Evolutionary conservation across 1,140 invertebrate species (phyloP), one percentile per base, ranked within the genome.

Genomic region (Achroia grisella): DNA sequence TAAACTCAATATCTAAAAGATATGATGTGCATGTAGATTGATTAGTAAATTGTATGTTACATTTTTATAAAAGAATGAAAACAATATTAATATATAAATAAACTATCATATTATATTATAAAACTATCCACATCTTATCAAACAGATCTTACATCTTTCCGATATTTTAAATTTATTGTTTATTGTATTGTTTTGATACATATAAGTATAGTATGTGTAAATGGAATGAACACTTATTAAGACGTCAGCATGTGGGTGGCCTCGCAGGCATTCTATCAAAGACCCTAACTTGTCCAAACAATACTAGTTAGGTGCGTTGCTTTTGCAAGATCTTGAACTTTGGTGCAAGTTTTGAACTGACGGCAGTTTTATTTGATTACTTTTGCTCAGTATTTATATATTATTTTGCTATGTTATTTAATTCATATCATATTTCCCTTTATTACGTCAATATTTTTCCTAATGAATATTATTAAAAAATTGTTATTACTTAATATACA

Each of bases 221-320:
- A 32, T 34, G 1, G 10, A 34, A 34, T 34, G 12, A 34, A 11
- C 33, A 13, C 6, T 34, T 13, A 23, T 23, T 23, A 23, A n/a
- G 8, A 34, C 33, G 14, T 15, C 12, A 41, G 11, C 13, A 31
- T 40, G 46, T 14, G 37, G 49, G 40, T 31, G 53, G 41, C 56
- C 56, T 58, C 46, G 50, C 15, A 14, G 39, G 37, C 56, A 55
- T 55, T 59, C 52, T 59, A 52, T 44, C 15, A 39, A 33, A 39
- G 48, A 39, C 47, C 33, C 45, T 39, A 44, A 41, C 44, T 47
- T 56, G 29, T 37, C 28, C 12, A 45, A 36, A 36, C 32, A 54
- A 39, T 47, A 45, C 30, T 30, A 40, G 45, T 48, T 48, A 45
- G 46, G 48, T 31, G 47, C 39, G 30, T 32, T 32, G 8, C 32